phyloP scores from a whole-genome alignment of 2,888 invertebrate genomes.

The Polyommatus icarus region DNA sequence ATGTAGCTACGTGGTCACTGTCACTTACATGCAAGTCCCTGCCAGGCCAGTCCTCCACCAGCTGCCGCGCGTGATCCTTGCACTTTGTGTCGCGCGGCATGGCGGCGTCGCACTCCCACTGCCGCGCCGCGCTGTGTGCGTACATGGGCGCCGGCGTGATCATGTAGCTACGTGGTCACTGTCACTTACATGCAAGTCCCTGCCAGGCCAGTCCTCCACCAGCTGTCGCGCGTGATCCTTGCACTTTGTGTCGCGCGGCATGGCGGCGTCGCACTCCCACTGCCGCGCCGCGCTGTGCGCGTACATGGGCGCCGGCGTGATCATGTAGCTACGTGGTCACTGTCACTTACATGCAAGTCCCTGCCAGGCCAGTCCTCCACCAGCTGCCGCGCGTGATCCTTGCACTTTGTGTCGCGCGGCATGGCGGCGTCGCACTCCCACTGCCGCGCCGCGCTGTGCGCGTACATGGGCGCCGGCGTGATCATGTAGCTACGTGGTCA shows the following conservation, averaged over 20 bases:
- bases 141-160: slow-evolving; percentile 77
- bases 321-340: slow-evolving; percentile 69
- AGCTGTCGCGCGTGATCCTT: too few species aligned
- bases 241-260: slow-evolving; percentile 85
- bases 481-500: slow-evolving; percentile 68
- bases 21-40: slow-evolving; percentile 84
- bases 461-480: slow-evolving; percentile 47
- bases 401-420: too few species aligned
- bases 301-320: slow-evolving; percentile 27
- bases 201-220: slow-evolving; percentile 88
- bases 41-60: slow-evolving; percentile 89
- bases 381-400: slow-evolving; percentile 88
- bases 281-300: slow-evolving; percentile 86
- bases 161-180: slow-evolving; percentile 40
- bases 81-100: slow-evolving; percentile 86
- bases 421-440: too few species aligned
- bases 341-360: slow-evolving; percentile 83
- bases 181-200: slow-evolving; percentile 83
- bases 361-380: slow-evolving; percentile 88
- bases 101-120: slow-evolving; percentile 89
- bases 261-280: slow-evolving; percentile 89
- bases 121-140: too few species aligned
- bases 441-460: slow-evolving; percentile 85
- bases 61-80: too few species aligned
- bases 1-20: slow-evolving; percentile 40